Evolutionary conservation across 2,888 invertebrate species (phyloP), one percentile per base, ranked within the genome.

Genomic region (Nymphalis urticae): DNA sequence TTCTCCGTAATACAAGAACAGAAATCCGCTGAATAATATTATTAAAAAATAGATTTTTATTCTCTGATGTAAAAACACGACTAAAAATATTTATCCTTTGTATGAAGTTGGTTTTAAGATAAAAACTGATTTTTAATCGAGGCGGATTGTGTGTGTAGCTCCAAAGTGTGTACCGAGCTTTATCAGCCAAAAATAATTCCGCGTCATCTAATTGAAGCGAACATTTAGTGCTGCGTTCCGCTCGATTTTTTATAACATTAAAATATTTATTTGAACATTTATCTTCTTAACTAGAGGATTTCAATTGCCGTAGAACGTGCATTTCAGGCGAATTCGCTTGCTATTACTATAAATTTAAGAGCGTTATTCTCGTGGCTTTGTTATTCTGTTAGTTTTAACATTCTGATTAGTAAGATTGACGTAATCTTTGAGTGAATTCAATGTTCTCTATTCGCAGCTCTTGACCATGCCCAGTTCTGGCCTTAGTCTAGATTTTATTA

Each of bases 131-230:
- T 3, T 42, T 42, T 4, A 42, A 4, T 42, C 4, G 13, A 13
- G 13, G 3, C 4, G 42, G 42, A 13, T 42, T 4, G 10, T 13
- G 13, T 42, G 27, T 21, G 17, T 64, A 51, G 4, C 24, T 42
- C 21, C 3, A 9, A 5, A 68, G 62, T 63, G 65, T 71, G 27
- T 24, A 56, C n/a, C n/a, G 24, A 54, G 32, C 68, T 50, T 68
- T 77, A 75, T 68, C 65, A 59, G 50, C 64, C 71, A 56, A 71
- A 76, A 79, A 81, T 83, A 80, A 75, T 53, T 13, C 48, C 50
- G 50, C 68, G 63, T 72, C 68, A 72, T 73, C 71, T 80, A 80
- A 83, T 81, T 77, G 77, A 77, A 72, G 68, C 56, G 53, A 74
- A 68, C 74, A 70, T 78, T 75, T 72, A 66, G 53, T 65, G 36